Base-by-base conservation (phyloP, 2,797 vertebrate species). In the Lutjanus argentimaculatus region DNA sequence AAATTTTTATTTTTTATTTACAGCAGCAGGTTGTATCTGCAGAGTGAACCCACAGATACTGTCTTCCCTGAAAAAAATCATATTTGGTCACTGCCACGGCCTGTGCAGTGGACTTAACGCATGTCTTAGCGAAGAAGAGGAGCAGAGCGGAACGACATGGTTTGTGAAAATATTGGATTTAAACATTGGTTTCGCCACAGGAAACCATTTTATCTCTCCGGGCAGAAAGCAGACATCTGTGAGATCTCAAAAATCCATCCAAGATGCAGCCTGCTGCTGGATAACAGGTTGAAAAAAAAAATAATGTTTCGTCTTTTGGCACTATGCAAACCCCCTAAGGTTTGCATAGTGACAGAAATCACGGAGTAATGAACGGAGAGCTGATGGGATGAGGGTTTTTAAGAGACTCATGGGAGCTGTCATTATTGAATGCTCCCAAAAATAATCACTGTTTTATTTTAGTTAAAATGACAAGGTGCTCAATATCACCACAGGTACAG, bases 381-480 rank as follows among this genome's bases (percentile, higher is more conserved):
- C 17, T 36, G 58, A 36, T 57, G 56, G 21, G 57, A 65, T 25
- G 0, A 30, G 13, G 45, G 17, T 61, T 70, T 67, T 65, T 57
- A 58, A 69, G 45, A 48, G 49, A 66, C 62, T 75, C 52, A 8
- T n/a, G 25, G 43, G 55, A 71, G 70, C 65, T 72, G 71, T 72
- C 63, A 77, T 73, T 70, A 49, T 79, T 74, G 17, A 85, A 77
- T 12, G 21, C 48, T 55, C 53, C 56, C 49, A 46, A 67, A 73
- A 77, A 66, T 22, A 71, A 73, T 68, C 10, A 21, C 13, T 22
- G 8, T 67, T 85, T 84, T 56, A 55, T 67, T 36, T 58, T 40
- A 45, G 55, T 49, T 62, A 22, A 75, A 75, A 66, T 77, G 36
- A 30, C 53, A 77, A 52, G 21, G 25, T 75, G 57, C 56, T 75